Percentiles rank a stretch among this genome's conserved stretches.
Evolutionary conservation across 2,113 vertebrate species (phyloP).

Genomic region (Colossoma macropomum): DNA sequence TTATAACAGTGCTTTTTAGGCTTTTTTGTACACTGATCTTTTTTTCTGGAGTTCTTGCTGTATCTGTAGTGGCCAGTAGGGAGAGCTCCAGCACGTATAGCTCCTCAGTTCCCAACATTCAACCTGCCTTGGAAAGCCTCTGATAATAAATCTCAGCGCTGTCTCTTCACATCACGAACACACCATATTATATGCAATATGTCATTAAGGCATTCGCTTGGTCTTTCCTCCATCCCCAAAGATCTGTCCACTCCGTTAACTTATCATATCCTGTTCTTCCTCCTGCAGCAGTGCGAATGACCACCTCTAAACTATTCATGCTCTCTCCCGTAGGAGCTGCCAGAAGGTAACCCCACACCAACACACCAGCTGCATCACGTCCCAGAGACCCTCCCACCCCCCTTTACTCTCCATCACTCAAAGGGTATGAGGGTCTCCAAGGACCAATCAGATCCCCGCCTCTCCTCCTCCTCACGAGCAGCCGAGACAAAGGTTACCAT

Average conservation of each 20-base stretch:
- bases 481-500: conserved; percentile 77
- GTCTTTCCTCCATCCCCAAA: background rate
- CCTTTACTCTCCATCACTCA: conserved; percentile 21
- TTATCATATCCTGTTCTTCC: background rate
- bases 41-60: background rate
- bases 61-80: background rate
- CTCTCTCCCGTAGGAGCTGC: conserved; percentile 14
- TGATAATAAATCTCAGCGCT: background rate
- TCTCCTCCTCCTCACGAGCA: conserved; percentile 33
- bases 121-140: too few species aligned
- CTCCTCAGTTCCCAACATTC: background rate
- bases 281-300: background rate
- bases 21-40: too few species aligned
- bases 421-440: conserved; percentile 10
- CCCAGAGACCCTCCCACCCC: conserved; percentile 6
- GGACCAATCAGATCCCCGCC: conserved; percentile 43
- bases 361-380: conserved; percentile 26
- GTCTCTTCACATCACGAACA: background rate
- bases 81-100: background rate
- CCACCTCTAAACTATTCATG: background rate
- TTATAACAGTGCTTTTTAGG: too few species aligned
- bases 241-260: background rate
- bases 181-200: background rate
- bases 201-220: background rate
- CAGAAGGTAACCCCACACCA: conserved; percentile 26